Percentiles rank a stretch among this genome's conserved stretches.
phyloP scores from a whole-genome alignment of 2,888 invertebrate genomes.

The Chrysolina americana region DNA sequence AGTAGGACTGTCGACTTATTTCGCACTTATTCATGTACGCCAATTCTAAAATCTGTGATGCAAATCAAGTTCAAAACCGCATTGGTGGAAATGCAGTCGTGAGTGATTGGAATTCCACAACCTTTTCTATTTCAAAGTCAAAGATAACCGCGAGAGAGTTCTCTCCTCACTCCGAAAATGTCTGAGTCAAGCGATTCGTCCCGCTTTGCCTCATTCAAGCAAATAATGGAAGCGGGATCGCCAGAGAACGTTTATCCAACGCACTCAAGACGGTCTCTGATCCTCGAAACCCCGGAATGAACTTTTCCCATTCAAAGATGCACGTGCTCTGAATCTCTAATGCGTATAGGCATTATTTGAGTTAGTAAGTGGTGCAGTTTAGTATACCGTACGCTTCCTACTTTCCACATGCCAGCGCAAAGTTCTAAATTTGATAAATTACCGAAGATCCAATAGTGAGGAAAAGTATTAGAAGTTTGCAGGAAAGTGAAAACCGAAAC shows the following conservation, averaged over 20 bases:
- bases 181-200: not conserved
- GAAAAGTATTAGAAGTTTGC: no score
- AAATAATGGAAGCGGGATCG: not conserved
- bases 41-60: no score
- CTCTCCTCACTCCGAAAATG: not conserved
- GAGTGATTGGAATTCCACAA: no score
- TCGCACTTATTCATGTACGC: no score
- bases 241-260: not conserved
- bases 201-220: not conserved
- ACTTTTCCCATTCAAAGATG: slow-evolving; percentile 2
- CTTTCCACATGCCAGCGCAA: no score
- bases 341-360: not conserved
- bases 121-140: not conserved
- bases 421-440: no score
- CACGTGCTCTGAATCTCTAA: not conserved
- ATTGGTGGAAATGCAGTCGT: no score
- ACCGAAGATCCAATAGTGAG: no score
- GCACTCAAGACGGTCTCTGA: not conserved
- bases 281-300: not conserved
- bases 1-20: no score
- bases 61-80: no score
- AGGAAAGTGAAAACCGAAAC: no score
- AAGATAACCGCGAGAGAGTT: not conserved
- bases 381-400: not conserved
- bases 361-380: not conserved